Percentiles rank a stretch among this genome's conserved stretches.
phyloP scores from a whole-genome alignment of 2,113 vertebrate species.

The Sardina pilchardus region DNA sequence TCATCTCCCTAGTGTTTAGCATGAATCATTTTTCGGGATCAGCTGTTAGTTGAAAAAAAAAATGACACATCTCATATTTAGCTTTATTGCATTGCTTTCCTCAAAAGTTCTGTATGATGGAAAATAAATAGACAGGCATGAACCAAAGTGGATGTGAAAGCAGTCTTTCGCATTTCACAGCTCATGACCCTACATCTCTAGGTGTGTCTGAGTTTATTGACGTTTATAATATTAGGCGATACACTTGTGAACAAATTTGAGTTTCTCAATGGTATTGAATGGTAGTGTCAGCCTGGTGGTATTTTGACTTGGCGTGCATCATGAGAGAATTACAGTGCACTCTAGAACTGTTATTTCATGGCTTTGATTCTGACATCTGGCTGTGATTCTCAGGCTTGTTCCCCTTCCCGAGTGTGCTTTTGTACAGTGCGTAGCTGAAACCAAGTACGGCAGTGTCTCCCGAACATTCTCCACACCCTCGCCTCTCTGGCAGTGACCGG shows the following conservation, averaged over 20 bases:
- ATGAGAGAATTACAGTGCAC: neutral
- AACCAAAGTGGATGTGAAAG: neutral
- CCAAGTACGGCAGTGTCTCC: neutral
- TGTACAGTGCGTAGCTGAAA: constrained; percentile 12
- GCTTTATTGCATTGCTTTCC: neutral
- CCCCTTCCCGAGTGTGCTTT: neutral
- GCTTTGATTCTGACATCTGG: constrained; percentile 7
- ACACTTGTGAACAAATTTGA: neutral
- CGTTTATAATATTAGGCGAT: neutral
- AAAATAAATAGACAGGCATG: neutral
- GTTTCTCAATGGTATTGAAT: neutral
- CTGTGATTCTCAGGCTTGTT: neutral
- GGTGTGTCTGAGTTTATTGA: neutral
- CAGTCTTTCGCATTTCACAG: neutral
- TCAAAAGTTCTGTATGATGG: neutral
- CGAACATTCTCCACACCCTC: neutral
- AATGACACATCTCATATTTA: neutral
- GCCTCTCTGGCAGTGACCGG: neutral
- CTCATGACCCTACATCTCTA: neutral
- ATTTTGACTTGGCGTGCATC: neutral
- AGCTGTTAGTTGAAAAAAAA: neutral
- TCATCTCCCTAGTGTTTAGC: neutral
- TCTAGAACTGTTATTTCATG: neutral
- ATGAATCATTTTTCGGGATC: neutral
- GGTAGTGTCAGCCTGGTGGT: constrained; percentile 6